Conservation (phyloP, 2,888 invertebrate genomes). For the Ethmia dodecea region DNA sequence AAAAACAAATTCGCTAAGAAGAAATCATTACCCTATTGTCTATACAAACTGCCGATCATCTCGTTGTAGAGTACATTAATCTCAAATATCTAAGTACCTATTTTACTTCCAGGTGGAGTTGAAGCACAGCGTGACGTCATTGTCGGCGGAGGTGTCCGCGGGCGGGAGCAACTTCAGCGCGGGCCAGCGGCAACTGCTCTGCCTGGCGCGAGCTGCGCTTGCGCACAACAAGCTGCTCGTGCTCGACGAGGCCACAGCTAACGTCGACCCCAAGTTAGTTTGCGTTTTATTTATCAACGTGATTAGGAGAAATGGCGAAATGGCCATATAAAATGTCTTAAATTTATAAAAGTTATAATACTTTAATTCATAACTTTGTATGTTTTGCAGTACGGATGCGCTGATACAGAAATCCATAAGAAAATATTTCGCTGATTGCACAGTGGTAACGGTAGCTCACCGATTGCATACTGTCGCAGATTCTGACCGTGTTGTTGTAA, state of each 20-base stretch:
- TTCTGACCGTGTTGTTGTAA: conserved; percentile 88
- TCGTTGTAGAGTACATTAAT: no score
- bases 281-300: no score
- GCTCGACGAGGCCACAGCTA: conserved; percentile 93
- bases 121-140: conserved; percentile 72
- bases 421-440: conserved; percentile 87
- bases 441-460: conserved; percentile 94
- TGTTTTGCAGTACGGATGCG: conserved; percentile 82
- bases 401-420: conserved; percentile 91
- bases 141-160: conserved; percentile 80
- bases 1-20: no score
- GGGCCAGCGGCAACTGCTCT: conserved; percentile 84
- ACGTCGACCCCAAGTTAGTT: conserved; percentile 87
- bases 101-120: conserved; percentile 80
- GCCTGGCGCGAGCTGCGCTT: conserved; percentile 83
- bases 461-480: conserved; percentile 95
- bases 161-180: conserved; percentile 82
- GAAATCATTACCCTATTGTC: no score
- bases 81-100: neutral
- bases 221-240: conserved; percentile 82
- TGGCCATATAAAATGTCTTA: no score
- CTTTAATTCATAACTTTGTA: no score
- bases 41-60: no score
- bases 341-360: no score
- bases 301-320: no score